Evolutionary conservation across 64 coral and sea anemone species (phyloP), one percentile per base, ranked within the genome.

Genomic region (Acropora yongei): DNA sequence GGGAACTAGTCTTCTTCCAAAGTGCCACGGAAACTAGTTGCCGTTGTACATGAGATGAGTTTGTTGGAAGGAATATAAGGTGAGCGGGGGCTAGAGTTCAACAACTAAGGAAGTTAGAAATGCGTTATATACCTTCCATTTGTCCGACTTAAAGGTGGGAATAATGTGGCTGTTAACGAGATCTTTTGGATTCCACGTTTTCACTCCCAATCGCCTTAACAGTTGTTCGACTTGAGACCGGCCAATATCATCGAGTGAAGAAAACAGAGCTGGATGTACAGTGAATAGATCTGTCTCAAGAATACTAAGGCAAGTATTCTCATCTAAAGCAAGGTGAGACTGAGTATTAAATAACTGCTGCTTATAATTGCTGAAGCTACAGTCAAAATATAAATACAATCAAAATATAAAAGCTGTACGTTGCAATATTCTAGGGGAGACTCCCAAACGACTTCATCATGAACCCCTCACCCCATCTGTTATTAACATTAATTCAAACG

Each of bases 131-230:
- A 96, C 95, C 95, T 96, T 93, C 95, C 95, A 96, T 8, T 86
- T 90, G 39, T 87, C 75, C 13, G 95, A 96, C 44, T 93, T 93
- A 2, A 96, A 80, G 58, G 86, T 92, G 13, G 92, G 96, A 10
- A 98, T 67, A 53, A 98, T 98, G 19, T 98, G 96, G 39, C 87
- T 91, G 74, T 98, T 83, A 48, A 98, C 86, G 20, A 98, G 79
- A 40, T 98, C 96, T 83, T 78, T 91, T 43, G 96, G 65, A 12
- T 84, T 92, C 72, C 86, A 94, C 11, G 60, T 87, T 30, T 90
- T 98, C 14, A 98, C 96, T 6, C 93, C 92, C 10, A 98, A 77
- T 18, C 90, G 92, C 14, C 84, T 84, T 67, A 98, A 66, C 43
- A 98, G 57, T 47, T 98, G 86, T 18, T 84, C 93, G 6, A 98